phyloP scores from a whole-genome alignment of 2,888 invertebrate genomes.

The Ellobium chinense region DNA sequence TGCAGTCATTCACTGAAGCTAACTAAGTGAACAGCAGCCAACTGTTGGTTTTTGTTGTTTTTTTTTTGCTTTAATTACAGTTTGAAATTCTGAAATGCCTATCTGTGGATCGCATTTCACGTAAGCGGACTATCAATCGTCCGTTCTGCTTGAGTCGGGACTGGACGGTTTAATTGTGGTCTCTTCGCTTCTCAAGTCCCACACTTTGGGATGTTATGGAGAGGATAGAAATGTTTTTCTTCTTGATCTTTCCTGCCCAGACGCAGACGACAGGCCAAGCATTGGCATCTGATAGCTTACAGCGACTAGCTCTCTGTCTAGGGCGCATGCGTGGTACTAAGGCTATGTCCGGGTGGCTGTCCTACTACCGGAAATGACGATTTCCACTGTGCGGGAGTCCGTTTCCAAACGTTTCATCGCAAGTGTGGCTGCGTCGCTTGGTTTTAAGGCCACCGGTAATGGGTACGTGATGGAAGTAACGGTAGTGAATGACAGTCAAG shows the following conservation, averaged over 20 bases:
- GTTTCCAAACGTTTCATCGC: conserved; percentile 5
- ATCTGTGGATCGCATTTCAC: too few species aligned
- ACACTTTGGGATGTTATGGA: not conserved
- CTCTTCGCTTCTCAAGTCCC: not conserved
- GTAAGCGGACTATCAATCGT: too few species aligned
- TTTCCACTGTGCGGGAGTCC: not conserved
- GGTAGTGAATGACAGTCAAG: too few species aligned
- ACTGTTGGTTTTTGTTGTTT: too few species aligned
- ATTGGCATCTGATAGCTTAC: conserved; percentile 32
- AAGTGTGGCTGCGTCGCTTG: too few species aligned
- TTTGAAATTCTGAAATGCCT: too few species aligned
- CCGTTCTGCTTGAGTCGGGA: too few species aligned
- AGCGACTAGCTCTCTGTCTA: conserved; percentile 7
- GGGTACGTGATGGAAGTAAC: too few species aligned
- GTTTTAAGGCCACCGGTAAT: too few species aligned
- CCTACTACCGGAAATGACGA: conserved; percentile 16
- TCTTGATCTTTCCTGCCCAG: not conserved
- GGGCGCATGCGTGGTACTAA: conserved; percentile 26
- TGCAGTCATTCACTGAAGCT: too few species aligned
- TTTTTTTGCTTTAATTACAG: too few species aligned
- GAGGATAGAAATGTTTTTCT: not conserved
- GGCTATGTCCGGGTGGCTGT: conserved; percentile 18
- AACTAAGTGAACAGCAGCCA: too few species aligned
- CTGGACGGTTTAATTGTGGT: not conserved
- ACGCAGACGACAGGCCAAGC: conserved; percentile 1